Percentiles rank a stretch among this genome's conserved stretches.
phyloP scores from a whole-genome alignment of 2,888 invertebrate genomes.

The Tenthredo distinguenda region DNA sequence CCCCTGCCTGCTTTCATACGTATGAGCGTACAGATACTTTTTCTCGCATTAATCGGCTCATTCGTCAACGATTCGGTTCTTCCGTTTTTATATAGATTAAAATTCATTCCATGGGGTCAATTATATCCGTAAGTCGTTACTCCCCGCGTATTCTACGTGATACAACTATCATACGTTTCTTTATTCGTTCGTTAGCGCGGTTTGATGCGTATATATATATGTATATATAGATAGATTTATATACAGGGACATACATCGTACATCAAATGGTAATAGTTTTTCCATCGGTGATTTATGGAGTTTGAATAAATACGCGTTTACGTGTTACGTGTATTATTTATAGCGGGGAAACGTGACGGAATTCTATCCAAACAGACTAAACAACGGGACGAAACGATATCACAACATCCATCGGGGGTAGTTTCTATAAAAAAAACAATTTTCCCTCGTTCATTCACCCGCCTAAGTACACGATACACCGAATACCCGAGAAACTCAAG shows the following conservation, averaged over 20 bases:
- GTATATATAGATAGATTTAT: neutral
- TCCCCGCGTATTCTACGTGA: neutral
- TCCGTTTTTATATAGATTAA: neutral
- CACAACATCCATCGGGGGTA: neutral
- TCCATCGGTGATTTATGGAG: neutral
- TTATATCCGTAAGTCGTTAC: neutral
- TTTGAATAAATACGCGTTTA: slow-evolving; percentile 26
- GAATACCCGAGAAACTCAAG: too few relatives aligned
- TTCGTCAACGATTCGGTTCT: neutral
- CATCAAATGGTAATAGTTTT: neutral
- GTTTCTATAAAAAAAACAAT: neutral
- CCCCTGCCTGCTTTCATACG: neutral
- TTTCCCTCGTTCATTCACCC: neutral
- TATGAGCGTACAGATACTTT: neutral
- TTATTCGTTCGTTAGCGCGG: neutral
- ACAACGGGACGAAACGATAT: neutral
- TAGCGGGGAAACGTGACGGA: neutral
- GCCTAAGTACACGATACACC: neutral
- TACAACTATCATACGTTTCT: neutral
- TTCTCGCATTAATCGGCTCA: neutral
- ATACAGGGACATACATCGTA: neutral
- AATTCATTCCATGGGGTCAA: neutral
- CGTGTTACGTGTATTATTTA: neutral
- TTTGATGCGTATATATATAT: neutral
- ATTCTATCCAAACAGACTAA: slow-evolving; percentile 2